phyloP scores from a whole-genome alignment of 2,797 vertebrate species.

The Serranus cabrilla region DNA sequence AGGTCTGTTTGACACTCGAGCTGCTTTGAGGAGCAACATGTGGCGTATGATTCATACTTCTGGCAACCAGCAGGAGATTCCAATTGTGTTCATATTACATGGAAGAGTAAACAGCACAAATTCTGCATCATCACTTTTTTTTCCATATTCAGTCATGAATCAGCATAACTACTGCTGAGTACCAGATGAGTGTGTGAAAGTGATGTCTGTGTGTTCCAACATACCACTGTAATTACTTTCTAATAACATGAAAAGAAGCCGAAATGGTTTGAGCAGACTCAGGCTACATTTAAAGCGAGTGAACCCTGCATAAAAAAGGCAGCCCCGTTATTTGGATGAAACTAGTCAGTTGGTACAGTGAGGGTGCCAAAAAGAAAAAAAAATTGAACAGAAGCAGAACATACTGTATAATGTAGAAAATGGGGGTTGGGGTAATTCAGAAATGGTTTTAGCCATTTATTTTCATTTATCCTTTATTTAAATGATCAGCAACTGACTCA shows the following conservation, averaged over 20 bases:
- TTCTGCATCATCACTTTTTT: constrained; percentile 40
- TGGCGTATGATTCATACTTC: constrained; percentile 34
- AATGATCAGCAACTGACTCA: no score
- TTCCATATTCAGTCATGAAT: constrained; percentile 37
- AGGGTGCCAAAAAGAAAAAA: background rate
- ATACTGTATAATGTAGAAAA: no score
- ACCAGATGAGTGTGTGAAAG: constrained; percentile 20
- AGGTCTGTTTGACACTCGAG: constrained; percentile 34
- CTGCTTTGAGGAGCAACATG: constrained; percentile 37
- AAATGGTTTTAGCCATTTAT: no score
- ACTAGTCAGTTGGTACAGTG: no score
- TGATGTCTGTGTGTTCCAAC: constrained; percentile 10
- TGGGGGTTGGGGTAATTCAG: no score
- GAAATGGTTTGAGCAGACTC: background rate
- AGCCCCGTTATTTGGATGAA: background rate
- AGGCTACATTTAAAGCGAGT: background rate
- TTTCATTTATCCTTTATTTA: no score
- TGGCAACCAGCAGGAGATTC: constrained; percentile 37
- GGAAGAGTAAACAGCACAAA: constrained; percentile 54
- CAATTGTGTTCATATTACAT: constrained; percentile 32
- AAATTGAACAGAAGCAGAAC: no score
- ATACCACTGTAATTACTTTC: background rate
- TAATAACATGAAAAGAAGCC: background rate
- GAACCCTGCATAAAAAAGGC: background rate
- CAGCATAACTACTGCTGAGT: constrained; percentile 13